A percentile compares a stretch with the other conserved stretches of the same genome.
These are phyloP conservation scores for Sphyrna mokarran DNA, from an alignment of 2,113 vertebrate genomes.

Conservation along the genomic window DNA sequence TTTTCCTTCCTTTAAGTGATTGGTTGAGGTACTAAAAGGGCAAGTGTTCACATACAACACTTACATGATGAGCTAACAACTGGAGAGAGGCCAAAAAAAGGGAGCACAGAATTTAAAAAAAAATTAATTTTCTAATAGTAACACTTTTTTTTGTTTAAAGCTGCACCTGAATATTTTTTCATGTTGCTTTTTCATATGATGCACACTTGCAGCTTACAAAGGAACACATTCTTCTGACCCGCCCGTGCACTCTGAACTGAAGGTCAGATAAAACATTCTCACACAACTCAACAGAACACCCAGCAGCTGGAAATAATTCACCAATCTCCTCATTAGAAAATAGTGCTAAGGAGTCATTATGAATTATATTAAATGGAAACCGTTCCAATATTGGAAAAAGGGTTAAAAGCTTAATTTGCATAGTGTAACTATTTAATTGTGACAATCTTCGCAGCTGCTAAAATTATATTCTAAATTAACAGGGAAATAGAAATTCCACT, in stretches of 20 bases:
- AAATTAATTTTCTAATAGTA: background rate
- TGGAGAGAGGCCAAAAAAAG: background rate
- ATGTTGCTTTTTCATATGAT: background rate
- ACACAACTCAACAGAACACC: background rate
- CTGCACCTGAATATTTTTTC: background rate
- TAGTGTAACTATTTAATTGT: background rate
- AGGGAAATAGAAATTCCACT: background rate
- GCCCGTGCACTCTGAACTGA: background rate
- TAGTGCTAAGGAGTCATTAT: background rate
- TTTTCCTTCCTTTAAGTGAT: background rate
- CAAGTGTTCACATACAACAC: background rate
- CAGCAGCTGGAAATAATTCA: background rate
- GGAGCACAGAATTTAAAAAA: background rate
- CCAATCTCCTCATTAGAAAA: background rate
- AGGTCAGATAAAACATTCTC: background rate
- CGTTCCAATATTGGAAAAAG: background rate
- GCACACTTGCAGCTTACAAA: background rate
- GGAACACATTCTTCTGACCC: background rate
- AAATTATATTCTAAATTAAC: background rate
- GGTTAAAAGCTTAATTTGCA: background rate
- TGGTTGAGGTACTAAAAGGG: background rate
- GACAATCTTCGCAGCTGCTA: background rate
- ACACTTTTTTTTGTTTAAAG: background rate
- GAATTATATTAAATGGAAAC: background rate
- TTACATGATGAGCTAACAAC: background rate